These are phyloP conservation scores for Scaptomyza montana DNA, from an alignment of 1,140 invertebrate genomes.

Conservation along the genomic window DNA sequence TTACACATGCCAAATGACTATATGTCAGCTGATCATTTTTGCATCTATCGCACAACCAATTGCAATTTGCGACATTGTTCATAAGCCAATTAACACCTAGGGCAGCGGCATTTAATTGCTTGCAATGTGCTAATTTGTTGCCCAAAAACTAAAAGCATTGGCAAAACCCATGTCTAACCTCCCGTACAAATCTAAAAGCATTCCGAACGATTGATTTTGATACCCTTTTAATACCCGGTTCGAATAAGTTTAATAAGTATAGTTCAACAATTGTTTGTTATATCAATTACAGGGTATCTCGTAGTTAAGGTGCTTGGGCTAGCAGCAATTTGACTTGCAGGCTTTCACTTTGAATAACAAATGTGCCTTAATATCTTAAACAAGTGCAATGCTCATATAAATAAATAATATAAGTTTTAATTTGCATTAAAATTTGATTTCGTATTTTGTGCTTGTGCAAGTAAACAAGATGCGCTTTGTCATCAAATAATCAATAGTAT, in stretches of 20 bases:
- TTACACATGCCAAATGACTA: background rate
- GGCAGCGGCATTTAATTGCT: slow-evolving; percentile 23
- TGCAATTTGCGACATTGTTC: slow-evolving; percentile 43
- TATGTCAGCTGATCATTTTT: slow-evolving; percentile 14
- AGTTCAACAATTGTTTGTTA: background rate
- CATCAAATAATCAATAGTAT: background rate
- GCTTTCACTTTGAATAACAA: background rate
- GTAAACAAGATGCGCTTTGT: background rate
- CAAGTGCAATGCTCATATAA: background rate
- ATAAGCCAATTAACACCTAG: slow-evolving; percentile 58
- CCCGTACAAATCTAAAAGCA: background rate
- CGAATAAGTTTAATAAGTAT: background rate
- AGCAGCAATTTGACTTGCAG: background rate
- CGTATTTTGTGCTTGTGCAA: background rate
- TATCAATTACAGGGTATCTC: background rate
- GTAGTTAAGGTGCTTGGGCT: background rate
- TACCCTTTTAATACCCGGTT: background rate
- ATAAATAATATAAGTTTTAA: background rate
- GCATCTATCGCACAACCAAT: slow-evolving; percentile 22
- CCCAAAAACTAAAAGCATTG: slow-evolving; percentile 30
- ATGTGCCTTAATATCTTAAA: background rate
- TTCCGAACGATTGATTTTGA: background rate
- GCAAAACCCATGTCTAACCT: background rate
- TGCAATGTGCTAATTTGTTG: slow-evolving; percentile 52
- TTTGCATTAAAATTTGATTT: background rate